Evolutionary conservation across 2,888 invertebrate species (phyloP).

Genomic region (Archips crataeganus): DNA sequence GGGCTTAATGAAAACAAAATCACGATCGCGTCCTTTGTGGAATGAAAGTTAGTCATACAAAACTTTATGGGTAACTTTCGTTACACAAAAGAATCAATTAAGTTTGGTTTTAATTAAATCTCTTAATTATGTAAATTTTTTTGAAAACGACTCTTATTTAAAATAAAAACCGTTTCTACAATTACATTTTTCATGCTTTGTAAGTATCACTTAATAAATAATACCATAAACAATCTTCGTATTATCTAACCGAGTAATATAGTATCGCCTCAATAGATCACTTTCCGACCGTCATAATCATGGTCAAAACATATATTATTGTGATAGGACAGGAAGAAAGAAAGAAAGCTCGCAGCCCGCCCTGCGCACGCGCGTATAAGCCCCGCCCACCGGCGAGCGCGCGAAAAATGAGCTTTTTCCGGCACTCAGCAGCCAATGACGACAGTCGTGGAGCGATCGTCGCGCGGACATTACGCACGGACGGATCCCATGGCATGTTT

Average conservation of each 20-base stretch:
- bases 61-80: too few relatives aligned
- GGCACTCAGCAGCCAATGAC: conserved; percentile 39
- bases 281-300: conserved; percentile 14
- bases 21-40: too few relatives aligned
- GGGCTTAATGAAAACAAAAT: too few relatives aligned
- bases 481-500: conserved; percentile 64
- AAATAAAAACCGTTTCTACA: too few relatives aligned
- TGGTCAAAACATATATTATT: conserved; percentile 29
- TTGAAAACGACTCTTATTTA: too few relatives aligned
- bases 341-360: conserved; percentile 25
- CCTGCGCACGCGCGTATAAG: conserved; percentile 56
- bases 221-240: background rate
- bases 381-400: conserved; percentile 67
- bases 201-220: too few relatives aligned
- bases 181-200: too few relatives aligned
- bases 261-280: conserved; percentile 2
- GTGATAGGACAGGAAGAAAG: conserved; percentile 38
- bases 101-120: too few relatives aligned
- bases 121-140: too few relatives aligned
- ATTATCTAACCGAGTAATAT: background rate
- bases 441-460: conserved; percentile 65
- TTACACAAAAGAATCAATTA: too few relatives aligned
- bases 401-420: conserved; percentile 47
- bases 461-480: conserved; percentile 54
- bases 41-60: too few relatives aligned